A percentile compares a stretch with the other conserved stretches of the same genome.
These are phyloP conservation scores for Hymenochirus boettgeri DNA, from an alignment of 2,113 vertebrate species.

Conservation along the genomic window DNA sequence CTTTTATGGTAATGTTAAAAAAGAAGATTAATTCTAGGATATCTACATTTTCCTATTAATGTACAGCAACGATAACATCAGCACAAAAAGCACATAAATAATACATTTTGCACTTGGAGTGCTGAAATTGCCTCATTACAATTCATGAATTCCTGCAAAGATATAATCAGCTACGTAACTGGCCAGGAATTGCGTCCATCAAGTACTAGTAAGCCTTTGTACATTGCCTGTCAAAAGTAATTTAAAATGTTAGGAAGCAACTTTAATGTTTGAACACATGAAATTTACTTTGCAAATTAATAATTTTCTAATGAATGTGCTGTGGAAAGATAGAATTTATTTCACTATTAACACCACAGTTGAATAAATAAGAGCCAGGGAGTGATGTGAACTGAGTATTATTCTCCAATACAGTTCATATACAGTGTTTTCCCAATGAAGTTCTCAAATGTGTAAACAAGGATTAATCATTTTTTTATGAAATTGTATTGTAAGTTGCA, in stretches of 20 bases:
- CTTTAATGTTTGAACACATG: conserved; percentile 40
- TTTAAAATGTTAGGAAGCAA: conserved; percentile 32
- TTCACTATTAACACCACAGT: conserved; percentile 8
- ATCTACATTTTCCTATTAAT: conserved; percentile 14
- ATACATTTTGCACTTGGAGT: conserved; percentile 18
- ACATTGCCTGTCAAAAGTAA: conserved; percentile 4
- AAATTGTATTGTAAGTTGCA: too few relatives aligned
- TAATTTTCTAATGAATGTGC: conserved; percentile 22
- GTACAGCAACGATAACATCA: conserved; percentile 36
- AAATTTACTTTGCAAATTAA: conserved; percentile 19
- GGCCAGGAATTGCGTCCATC: conserved; percentile 10
- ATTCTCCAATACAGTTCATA: background rate
- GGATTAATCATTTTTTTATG: too few relatives aligned
- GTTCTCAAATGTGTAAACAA: too few relatives aligned
- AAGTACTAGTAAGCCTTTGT: conserved; percentile 10
- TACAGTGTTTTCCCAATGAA: too few relatives aligned
- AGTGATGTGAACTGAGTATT: background rate
- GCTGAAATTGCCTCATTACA: conserved; percentile 27
- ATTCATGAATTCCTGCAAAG: conserved; percentile 36
- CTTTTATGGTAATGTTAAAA: conserved; percentile 9
- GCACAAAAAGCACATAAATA: conserved; percentile 25
- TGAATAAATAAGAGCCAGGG: conserved; percentile 18
- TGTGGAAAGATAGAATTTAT: conserved; percentile 3
- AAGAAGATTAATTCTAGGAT: conserved; percentile 14
- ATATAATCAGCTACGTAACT: conserved; percentile 18